These are phyloP conservation scores for Pogonocherus hispidulus DNA, from an alignment of 2,888 invertebrate genomes.

Conservation along the genomic window DNA sequence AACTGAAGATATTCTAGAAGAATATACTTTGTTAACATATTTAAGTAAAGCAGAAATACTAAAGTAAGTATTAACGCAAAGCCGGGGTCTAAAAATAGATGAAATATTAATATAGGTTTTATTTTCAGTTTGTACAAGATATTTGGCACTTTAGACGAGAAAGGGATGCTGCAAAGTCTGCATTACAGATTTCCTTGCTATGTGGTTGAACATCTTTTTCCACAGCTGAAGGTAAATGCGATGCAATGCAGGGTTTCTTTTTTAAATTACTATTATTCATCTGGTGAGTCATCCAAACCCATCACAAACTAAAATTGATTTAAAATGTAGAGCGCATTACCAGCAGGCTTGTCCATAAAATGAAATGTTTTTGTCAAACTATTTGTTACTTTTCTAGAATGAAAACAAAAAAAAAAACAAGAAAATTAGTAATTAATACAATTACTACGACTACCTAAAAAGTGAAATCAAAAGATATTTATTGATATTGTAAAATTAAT, in stretches of 20 bases:
- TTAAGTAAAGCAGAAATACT: conserved; percentile 75
- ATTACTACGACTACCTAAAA: too few relatives aligned
- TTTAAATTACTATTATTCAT: conserved; percentile 25
- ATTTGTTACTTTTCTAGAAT: too few relatives aligned
- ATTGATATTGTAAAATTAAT: too few relatives aligned
- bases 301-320: too few relatives aligned
- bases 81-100: neutral
- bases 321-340: too few relatives aligned
- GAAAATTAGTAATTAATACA: too few relatives aligned
- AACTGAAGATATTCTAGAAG: conserved; percentile 73
- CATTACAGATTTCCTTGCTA: conserved; percentile 71
- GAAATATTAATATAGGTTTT: conserved; percentile 1
- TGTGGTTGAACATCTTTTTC: conserved; percentile 74
- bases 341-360: too few relatives aligned
- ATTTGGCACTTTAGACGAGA: conserved; percentile 69
- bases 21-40: conserved; percentile 75
- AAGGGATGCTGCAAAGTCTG: conserved; percentile 69
- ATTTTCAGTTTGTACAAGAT: conserved; percentile 73
- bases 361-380: too few relatives aligned
- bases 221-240: conserved; percentile 75
- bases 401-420: too few relatives aligned
- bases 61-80: conserved; percentile 69
- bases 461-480: too few relatives aligned
- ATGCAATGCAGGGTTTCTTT: neutral
- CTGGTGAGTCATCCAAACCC: too few relatives aligned